These are phyloP conservation scores for Nycticebus coucang DNA, from an alignment of 2,113 vertebrate species.

Conservation along the genomic window DNA sequence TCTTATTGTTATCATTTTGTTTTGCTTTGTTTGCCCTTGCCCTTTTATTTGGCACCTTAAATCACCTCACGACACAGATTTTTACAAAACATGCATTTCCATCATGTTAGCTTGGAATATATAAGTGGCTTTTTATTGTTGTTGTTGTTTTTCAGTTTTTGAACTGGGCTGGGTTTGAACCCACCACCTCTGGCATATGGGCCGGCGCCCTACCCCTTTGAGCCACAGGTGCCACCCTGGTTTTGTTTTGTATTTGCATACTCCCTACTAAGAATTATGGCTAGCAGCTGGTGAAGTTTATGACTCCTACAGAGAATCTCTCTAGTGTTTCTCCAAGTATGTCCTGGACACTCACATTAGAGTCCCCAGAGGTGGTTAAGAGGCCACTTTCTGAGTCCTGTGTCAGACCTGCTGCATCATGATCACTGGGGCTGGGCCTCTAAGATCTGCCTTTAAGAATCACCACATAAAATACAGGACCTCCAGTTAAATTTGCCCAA, in stretches of 20 bases:
- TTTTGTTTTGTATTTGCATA: not conserved
- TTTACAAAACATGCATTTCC: not conserved
- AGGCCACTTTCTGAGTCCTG: not conserved
- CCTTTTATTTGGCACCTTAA: not conserved
- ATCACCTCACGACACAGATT: not conserved
- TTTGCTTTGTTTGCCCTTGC: not conserved
- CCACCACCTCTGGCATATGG: too few species aligned
- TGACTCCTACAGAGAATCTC: not conserved
- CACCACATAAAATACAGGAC: not conserved
- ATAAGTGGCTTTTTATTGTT: not conserved
- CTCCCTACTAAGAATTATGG: not conserved
- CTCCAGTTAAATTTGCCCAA: not conserved
- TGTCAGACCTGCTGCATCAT: not conserved
- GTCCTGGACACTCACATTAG: not conserved
- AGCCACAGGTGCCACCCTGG: too few species aligned
- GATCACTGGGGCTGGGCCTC: not conserved
- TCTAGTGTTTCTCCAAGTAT: not conserved
- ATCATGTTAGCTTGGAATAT: not conserved
- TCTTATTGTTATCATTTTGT: not conserved
- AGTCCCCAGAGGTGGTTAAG: not conserved
- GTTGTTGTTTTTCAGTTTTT: too few species aligned
- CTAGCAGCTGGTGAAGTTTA: not conserved
- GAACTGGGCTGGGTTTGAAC: too few species aligned
- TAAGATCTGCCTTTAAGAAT: not conserved
- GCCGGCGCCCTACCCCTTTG: too few species aligned